Evolutionary conservation across 2,797 vertebrate genomes (phyloP), one percentile per base, ranked within the genome.

Genomic region (Cichlasoma orientale): DNA sequence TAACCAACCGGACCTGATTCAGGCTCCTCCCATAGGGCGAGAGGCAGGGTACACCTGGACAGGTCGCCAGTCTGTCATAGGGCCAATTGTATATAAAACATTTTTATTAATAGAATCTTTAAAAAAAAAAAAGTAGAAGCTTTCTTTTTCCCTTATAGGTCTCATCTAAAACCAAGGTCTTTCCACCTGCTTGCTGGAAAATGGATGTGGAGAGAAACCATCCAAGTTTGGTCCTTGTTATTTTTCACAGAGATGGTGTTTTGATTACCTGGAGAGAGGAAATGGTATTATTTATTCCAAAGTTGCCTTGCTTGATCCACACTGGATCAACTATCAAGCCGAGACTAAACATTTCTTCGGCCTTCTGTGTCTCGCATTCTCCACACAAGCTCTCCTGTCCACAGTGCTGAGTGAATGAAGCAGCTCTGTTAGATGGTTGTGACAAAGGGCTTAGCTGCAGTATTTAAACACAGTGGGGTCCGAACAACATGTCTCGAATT

Each of bases 211-310:
- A 54, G 44, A 75, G 80, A 85, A 82, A 66, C 56, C 84, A 73
- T 74, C 83, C 55, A 79, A 82, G 83, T 75, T 82, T 56, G 75
- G 77, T 77, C 79, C 79, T 61, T 82, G 89, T 91, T 90, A 92
- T 93, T 91, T 88, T 93, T 93, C 91, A 90, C 88, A 88, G 79
- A 94, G 91, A 94, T 93, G 83, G 92, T 90, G 89, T 92, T 95
- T 91, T 94, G 92, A 95, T 95, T 93, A 89, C 91, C 90, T 84
- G 80, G 76, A 85, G 91, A 87, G 84, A 87, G 72, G 90, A 92
- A 94, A 92, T 92, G 69, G 88, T 87, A 89, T 93, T 91, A 91
- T 93, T 95, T 94, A 90, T 88, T 88, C 54, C 77, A 78, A 86
- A 93, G 94, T 85, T 90, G 90, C 87, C 63, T 80, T 25, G 70